Evolutionary conservation across 2,888 invertebrate species (phyloP).

Genomic region (Diogma glabrata): DNA sequence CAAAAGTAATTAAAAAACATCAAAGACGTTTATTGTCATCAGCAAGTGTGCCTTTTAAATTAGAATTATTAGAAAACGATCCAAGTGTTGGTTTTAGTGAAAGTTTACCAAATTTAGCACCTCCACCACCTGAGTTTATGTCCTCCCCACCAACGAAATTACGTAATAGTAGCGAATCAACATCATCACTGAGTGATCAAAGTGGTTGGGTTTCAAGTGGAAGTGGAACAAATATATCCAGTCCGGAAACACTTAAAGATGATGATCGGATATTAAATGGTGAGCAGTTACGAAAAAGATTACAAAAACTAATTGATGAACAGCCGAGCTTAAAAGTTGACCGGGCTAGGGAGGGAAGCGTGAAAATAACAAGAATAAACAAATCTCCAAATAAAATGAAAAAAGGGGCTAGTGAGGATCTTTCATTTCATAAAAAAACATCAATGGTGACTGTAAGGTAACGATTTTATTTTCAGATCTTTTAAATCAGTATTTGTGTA

Average conservation of each 20-base stretch:
- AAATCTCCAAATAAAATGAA: neutral
- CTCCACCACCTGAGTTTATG: slow-evolving; percentile 48
- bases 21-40: slow-evolving; percentile 38
- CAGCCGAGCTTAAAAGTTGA: slow-evolving; percentile 22
- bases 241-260: slow-evolving; percentile 40
- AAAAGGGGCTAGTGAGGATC: slow-evolving; percentile 16
- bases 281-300: slow-evolving; percentile 51
- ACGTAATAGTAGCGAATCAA: slow-evolving; percentile 42
- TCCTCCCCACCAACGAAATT: slow-evolving; percentile 37
- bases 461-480: neutral
- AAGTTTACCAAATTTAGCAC: slow-evolving; percentile 59
- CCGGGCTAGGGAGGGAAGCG: neutral
- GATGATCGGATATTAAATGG: slow-evolving; percentile 41
- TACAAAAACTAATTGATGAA: slow-evolving; percentile 45
- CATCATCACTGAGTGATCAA: slow-evolving; percentile 65
- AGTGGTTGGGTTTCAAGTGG: slow-evolving; percentile 82
- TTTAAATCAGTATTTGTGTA: neutral
- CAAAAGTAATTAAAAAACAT: slow-evolving; percentile 21
- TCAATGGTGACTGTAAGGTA: slow-evolving; percentile 27
- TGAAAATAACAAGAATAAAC: too few relatives aligned
- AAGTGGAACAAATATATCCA: slow-evolving; percentile 49
- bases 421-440: slow-evolving; percentile 29
- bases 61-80: slow-evolving; percentile 38
- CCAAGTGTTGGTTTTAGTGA: slow-evolving; percentile 45
- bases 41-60: slow-evolving; percentile 51